These are phyloP conservation scores for Chelonoidis abingdonii DNA, from an alignment of 2,113 vertebrate genomes.

Conservation along the genomic window DNA sequence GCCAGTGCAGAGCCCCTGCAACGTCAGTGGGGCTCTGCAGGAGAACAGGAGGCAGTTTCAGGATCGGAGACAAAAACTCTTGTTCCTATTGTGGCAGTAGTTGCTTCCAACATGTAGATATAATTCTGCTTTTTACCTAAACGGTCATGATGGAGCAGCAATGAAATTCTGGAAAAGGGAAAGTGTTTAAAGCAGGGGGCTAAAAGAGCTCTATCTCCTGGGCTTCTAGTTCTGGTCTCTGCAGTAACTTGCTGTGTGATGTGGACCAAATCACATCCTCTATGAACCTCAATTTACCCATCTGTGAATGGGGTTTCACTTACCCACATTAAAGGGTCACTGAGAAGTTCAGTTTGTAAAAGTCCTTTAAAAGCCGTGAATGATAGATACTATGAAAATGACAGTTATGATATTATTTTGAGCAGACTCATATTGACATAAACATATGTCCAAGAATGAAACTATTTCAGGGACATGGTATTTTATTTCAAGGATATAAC, in stretches of 20 bases:
- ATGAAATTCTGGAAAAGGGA: background rate
- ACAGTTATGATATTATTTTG: slow-evolving; percentile 35
- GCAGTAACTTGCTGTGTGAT: background rate
- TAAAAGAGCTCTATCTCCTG: background rate
- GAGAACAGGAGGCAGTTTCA: background rate
- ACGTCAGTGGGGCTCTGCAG: rapidly evolving
- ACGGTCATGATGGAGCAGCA: background rate
- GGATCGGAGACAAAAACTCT: background rate
- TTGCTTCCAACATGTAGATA: background rate
- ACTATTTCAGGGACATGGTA: background rate
- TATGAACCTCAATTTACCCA: slow-evolving; percentile 33
- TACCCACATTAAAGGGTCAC: slow-evolving; percentile 16
- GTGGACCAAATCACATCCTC: slow-evolving; percentile 5
- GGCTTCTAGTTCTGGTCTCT: background rate
- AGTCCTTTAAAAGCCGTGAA: slow-evolving; percentile 29
- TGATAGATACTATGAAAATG: slow-evolving; percentile 36
- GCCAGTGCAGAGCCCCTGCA: rapidly evolving
- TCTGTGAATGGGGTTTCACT: background rate
- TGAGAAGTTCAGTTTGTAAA: slow-evolving; percentile 29
- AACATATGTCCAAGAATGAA: slow-evolving; percentile 54
- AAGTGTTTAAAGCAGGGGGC: background rate
- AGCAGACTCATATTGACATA: slow-evolving; percentile 14
- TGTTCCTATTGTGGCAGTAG: background rate
- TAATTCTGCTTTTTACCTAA: background rate
- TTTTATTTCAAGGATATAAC: background rate